Evolutionary conservation across 2,888 invertebrate species (phyloP).

Genomic region (Gryllus longicercus): DNA sequence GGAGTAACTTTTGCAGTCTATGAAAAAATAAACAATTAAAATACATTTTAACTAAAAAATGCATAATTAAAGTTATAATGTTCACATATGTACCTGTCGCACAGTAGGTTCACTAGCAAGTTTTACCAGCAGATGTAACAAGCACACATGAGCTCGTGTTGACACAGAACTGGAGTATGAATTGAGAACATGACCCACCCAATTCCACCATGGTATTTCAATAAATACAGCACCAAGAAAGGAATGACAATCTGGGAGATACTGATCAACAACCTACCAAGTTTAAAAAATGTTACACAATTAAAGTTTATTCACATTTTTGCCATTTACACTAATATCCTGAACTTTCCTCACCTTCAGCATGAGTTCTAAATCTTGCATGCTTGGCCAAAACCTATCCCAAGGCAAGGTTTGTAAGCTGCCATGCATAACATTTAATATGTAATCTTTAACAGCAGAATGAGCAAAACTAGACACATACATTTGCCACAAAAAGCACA

Average conservation of each 20-base stretch:
- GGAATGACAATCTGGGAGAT: conserved; percentile 65
- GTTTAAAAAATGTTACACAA: conserved; percentile 26
- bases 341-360: conserved; percentile 52
- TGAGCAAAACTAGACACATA: conserved; percentile 66
- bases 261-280: conserved; percentile 57
- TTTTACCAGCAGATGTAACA: conserved; percentile 68
- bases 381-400: conserved; percentile 65
- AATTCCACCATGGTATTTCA: conserved; percentile 62
- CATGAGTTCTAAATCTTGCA: conserved; percentile 65
- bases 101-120: conserved; percentile 69
- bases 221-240: conserved; percentile 69
- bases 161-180: conserved; percentile 48
- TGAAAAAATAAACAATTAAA: conserved; percentile 31
- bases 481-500: conserved; percentile 65
- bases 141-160: conserved; percentile 57
- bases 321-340: neutral
- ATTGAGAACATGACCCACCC: conserved; percentile 53
- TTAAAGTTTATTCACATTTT: neutral
- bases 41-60: no score
- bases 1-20: conserved; percentile 50
- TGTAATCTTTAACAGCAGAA: conserved; percentile 60
- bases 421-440: conserved; percentile 62
- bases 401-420: conserved; percentile 65
- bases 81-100: conserved; percentile 51
- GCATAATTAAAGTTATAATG: neutral